Percentiles rank a stretch among this genome's conserved stretches.
phyloP scores from a whole-genome alignment of 2,113 vertebrate species.

The Bombycilla garrulus region DNA sequence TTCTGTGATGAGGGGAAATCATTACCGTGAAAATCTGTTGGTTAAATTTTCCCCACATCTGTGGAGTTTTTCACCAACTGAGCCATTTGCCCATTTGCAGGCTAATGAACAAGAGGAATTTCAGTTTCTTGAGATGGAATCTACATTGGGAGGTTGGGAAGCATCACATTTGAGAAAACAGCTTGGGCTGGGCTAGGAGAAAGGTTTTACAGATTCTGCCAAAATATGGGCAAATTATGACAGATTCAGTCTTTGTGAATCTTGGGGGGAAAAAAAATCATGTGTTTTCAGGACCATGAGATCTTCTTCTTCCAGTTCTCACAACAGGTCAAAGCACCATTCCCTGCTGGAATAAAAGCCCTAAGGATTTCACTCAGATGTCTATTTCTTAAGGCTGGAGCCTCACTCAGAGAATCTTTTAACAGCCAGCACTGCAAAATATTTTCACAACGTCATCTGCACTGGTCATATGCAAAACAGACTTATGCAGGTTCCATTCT shows the following conservation, averaged over 20 bases:
- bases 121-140: not conserved
- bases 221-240: not conserved
- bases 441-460: not conserved
- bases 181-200: not conserved
- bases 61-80: not conserved
- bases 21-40: not conserved
- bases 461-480: not conserved
- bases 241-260: not conserved
- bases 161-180: not conserved
- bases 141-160: not conserved
- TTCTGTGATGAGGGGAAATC: slow-evolving; percentile 15
- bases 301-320: not conserved
- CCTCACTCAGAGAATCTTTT: not conserved
- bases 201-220: not conserved
- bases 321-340: not conserved
- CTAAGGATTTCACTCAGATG: not conserved
- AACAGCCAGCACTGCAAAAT: not conserved
- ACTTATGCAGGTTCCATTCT: not conserved
- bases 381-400: not conserved
- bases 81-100: not conserved
- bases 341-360: not conserved
- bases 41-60: slow-evolving; percentile 55
- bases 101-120: not conserved
- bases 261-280: too few relatives aligned
- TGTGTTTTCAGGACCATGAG: not conserved